Base-by-base conservation (phyloP, 2,113 vertebrate species). In the Mormyrus iriodes region DNA sequence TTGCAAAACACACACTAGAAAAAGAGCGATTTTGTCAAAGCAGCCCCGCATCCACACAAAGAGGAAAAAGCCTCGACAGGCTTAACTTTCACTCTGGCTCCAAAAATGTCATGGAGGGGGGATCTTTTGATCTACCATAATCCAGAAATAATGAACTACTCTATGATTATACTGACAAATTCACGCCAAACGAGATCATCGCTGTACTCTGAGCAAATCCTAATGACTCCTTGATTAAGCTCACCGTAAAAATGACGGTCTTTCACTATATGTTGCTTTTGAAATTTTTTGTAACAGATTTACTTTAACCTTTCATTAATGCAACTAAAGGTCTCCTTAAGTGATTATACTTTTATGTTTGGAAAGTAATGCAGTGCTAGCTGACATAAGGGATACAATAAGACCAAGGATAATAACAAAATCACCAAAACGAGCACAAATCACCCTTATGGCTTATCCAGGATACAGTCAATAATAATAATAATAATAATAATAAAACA, bases 21-120 rank as follows among this genome's bases (percentile, higher is more conserved):
- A 79, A 79, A 15, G 35, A 79, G 35, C 6, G 35, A 39, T 79
- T 79, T 79, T 79, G 35, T 17, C 31, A 39, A 76, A 13, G 15
- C 31, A 7, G 35, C 6, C 73, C 73, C 35, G 2, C 35, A 42
- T 79, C 35, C 73, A 79, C 73, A 42, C 73, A 79, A 19, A 79
- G 73, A 79, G 35, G 52, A 42, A 42, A 79, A 79, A 42, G 35
- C 35, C 35, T 1, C 13, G 42, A 35, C 13, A 79, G 15, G 73
- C 73, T 79, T 79, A 79, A 79, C 73, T 79, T 79, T 76, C 73
- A 76, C 69, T 39, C 69, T 76, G 73, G 73, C 31, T 69, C n/a
- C 61, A 69, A 69, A 65, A 69, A 27, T 69, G 61, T 31, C 61
- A 69, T 69, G 27, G 61, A 48, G 46, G 61, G 61, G 61, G 61